Base-by-base conservation (phyloP, 1,140 invertebrate genomes). In the Stenopsyche tienmushanensis region DNA sequence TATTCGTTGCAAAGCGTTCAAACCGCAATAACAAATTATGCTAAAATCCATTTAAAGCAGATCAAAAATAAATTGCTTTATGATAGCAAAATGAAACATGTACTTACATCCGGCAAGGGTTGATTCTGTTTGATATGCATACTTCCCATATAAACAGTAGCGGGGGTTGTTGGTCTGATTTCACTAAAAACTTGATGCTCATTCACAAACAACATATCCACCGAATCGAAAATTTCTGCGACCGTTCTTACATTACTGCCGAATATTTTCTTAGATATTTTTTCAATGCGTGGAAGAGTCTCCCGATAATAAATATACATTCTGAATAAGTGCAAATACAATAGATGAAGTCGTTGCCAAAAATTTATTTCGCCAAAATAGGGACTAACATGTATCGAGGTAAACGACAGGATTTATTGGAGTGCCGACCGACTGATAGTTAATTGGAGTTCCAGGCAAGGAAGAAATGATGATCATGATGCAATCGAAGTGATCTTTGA, bases 191-290 rank as follows among this genome's bases (percentile, higher is more conserved):
- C 64, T 8, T 73, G 76, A 73, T 82, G 76, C n/a, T 64, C 71
- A 63, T 75, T 78, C 1, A 75, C 50, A 25, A 85, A 75, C 13
- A 82, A 57, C 63, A 85, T 65, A 34, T 75, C 78, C 1, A 77
- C 71, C 67, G 78, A 77, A 34, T 71, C 70, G 41, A 73, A 71
- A 15, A 83, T 64, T 52, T 79, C 75, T 0, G 71, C 65, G 7
- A 80, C 34, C n/a, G 69, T 54, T 9, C 75, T 73, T 24, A 74
- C 59, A 58, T 73, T 66, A 1, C 69, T 24, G 2, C 74, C 77
- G 54, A 81, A 77, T 71, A n/a, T 3, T 10, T 15, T 42, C 20
- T 23, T 57, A 1, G 10, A 18, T n/a, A 42, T 24, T 5, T n/a
- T 21, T 21, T 57, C 39, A 57, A 42, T 21, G n/a, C 3, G 3